A percentile compares a stretch with the other conserved stretches of the same genome.
Conservation (phyloP, 1,140 invertebrate genomes). For the Dufourea novaeangliae region DNA sequence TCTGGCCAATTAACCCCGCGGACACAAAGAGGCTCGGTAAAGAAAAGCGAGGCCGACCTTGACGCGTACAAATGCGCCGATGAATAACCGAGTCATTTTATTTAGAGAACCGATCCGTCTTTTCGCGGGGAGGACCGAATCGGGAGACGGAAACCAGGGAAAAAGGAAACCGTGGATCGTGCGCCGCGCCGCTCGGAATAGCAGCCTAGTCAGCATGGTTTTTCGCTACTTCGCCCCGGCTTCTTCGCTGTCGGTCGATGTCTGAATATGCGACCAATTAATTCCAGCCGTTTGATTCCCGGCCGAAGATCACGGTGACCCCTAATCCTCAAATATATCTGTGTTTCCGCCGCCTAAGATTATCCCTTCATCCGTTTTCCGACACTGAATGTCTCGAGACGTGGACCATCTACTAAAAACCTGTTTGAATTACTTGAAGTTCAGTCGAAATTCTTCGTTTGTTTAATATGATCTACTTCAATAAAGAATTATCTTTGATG, state of each 20-base stretch:
- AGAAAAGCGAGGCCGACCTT: conserved; percentile 66
- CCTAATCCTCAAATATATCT: not conserved
- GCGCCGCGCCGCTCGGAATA: conserved; percentile 72
- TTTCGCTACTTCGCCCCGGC: conserved; percentile 61
- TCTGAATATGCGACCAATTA: conserved; percentile 68
- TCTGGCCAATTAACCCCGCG: conserved; percentile 62
- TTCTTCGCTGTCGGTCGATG: conserved; percentile 59
- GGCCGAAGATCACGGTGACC: conserved; percentile 26
- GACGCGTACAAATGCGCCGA: conserved; percentile 81
- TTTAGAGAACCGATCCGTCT: conserved; percentile 80
- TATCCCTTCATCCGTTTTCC: not conserved
- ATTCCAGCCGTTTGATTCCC: conserved; percentile 62
- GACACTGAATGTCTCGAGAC: not conserved
- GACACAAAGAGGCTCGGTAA: conserved; percentile 60
- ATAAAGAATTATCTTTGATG: not conserved
- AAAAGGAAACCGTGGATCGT: conserved; percentile 9
- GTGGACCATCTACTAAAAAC: not conserved
- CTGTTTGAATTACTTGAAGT: no score
- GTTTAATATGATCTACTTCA: not conserved
- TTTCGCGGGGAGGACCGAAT: conserved; percentile 64
- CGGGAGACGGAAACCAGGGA: conserved; percentile 30
- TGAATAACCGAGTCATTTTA: conserved; percentile 82
- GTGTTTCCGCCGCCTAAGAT: not conserved
- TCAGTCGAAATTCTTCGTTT: not conserved
- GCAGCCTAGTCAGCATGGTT: conserved; percentile 66